Evolutionary conservation across 2,797 vertebrate genomes (phyloP).

Genomic region (Ctenopoma kingsleyae): DNA sequence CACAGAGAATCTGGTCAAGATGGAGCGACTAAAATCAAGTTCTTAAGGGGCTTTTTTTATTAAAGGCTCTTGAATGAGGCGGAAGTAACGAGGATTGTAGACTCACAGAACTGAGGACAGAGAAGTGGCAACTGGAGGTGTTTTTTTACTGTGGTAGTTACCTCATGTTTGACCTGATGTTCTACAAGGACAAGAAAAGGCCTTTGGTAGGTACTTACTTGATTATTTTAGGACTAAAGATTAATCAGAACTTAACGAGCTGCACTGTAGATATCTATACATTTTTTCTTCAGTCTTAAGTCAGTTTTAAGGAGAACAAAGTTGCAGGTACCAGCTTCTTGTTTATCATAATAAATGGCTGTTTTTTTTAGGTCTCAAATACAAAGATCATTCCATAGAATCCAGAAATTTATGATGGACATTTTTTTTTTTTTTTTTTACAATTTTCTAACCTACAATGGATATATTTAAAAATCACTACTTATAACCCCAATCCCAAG

Average conservation of each 20-base stretch:
- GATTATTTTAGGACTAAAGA: neutral
- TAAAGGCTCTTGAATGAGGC: conserved; percentile 19
- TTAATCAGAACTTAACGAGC: neutral
- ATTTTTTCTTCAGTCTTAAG: neutral
- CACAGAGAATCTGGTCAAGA: conserved; percentile 15
- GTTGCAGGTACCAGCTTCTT: neutral
- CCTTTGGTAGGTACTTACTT: conserved; percentile 38
- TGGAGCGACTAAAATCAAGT: conserved; percentile 48
- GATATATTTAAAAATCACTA: no score
- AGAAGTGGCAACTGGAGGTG: conserved; percentile 6
- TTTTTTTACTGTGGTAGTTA: neutral
- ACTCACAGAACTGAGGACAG: conserved; percentile 5
- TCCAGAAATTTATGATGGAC: no score
- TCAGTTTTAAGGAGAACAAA: no score
- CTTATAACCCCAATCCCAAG: no score
- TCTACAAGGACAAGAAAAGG: conserved; percentile 9
- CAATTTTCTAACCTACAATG: neutral
- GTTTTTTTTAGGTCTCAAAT: neutral
- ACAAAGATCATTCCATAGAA: neutral
- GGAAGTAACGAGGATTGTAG: conserved; percentile 14
- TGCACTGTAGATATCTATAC: neutral
- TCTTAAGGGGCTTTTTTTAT: conserved; percentile 55
- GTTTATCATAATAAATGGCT: neutral
- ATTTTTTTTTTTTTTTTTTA: no score
- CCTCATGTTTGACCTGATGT: conserved; percentile 24